Evolutionary conservation across 2,797 vertebrate genomes (phyloP).

Genomic region (Sebastolobus alascanus): DNA sequence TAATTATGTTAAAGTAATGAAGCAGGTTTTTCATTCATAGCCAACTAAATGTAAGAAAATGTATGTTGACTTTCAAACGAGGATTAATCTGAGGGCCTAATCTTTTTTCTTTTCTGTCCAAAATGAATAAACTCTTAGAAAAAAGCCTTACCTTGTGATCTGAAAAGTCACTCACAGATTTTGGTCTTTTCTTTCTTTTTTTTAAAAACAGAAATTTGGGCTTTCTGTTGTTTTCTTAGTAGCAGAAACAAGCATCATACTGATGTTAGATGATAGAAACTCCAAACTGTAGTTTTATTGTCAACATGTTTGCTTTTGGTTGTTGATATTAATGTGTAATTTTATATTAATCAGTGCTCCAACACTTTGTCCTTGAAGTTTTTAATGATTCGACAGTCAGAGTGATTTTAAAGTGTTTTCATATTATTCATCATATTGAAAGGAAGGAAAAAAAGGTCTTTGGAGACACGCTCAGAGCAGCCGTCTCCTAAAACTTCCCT

Average conservation of each 20-base stretch:
- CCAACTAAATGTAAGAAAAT: conserved; percentile 10
- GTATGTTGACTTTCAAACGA: conserved; percentile 13
- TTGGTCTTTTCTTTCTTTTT: too few species aligned
- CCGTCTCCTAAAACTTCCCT: too few species aligned
- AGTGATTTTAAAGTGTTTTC: not conserved
- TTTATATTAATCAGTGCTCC: not conserved
- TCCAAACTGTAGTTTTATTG: not conserved
- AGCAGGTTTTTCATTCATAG: not conserved
- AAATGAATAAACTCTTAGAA: not conserved
- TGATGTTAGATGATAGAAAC: not conserved
- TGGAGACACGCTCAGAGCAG: not conserved
- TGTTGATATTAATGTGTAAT: not conserved
- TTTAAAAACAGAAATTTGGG: not conserved
- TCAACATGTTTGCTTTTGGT: not conserved
- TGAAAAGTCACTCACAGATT: not conserved
- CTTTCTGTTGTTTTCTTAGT: not conserved
- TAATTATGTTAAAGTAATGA: conserved; percentile 51
- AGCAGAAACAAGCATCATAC: not conserved
- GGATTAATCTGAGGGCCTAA: not conserved
- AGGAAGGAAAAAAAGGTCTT: not conserved
- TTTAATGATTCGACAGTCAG: not conserved
- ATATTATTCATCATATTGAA: not conserved
- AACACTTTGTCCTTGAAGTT: not conserved
- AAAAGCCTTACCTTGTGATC: not conserved
- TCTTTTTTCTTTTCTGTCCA: conserved; percentile 1